Evolutionary conservation across 2,888 invertebrate species (phyloP), one percentile per base, ranked within the genome.

Genomic region (Drosophila prostipennis): DNA sequence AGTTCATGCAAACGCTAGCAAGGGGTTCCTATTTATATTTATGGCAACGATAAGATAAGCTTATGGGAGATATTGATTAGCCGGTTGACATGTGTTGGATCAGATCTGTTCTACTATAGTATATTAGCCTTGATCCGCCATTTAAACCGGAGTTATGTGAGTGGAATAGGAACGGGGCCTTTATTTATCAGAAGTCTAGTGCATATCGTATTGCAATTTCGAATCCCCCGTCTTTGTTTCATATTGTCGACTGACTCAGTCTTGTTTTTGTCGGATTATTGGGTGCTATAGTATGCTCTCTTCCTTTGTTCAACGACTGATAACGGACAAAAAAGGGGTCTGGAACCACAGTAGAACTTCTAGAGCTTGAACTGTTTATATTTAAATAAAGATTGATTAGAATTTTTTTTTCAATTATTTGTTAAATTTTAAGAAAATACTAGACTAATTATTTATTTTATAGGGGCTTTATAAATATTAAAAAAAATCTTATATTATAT

Each of bases 11-110:
- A 63, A 63, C 37, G 23, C 69, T 37, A 39, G n/a, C 39, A 70
- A 65, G 65, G 65, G 70, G 65, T 69, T 65, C 65, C 70, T 69
- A 69, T 69, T 65, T 65, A 65, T 65, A 69, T 69, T 65, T 65
- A 69, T 65, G 64, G 69, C 69, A 23, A 34, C 13, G 64, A 65
- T 65, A 39, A 65, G 65, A 65, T 65, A 54, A 69, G 36, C 54
- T 13, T 14, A 4, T n/a, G 23, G 29, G 36, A 37, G 43, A 45
- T 68, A 53, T 29, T 37, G 61, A 63, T 63, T 46, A 48, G 32
- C 26, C 37, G 45, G 32, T 23, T 8, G 23, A 32, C 32, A 67
- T 23, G 43, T 23, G 69, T 45, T 64, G 4, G 34, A 26, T 29
- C 26, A 54, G 37, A 39, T 29, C 37, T 23, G 37, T 16, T n/a